Evolutionary conservation across 1,140 invertebrate species (phyloP).

Genomic region (Leptinotarsa texana): DNA sequence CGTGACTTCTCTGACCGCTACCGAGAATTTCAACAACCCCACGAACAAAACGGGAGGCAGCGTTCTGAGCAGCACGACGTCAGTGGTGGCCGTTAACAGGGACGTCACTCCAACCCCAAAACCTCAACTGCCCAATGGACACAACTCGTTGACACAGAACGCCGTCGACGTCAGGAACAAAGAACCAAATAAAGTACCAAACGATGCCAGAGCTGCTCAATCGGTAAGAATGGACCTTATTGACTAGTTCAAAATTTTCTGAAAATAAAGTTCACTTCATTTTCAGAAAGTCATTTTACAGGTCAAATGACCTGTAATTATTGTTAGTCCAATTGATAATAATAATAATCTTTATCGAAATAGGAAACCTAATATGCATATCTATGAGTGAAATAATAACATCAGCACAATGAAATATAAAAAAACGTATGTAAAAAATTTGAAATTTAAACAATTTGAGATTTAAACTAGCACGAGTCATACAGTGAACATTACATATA

Average conservation of each 20-base stretch:
- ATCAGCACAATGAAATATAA: too few species aligned
- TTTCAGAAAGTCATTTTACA: too few species aligned
- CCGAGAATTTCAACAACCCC: constrained; percentile 60
- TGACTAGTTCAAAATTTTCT: background rate
- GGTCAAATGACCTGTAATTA: background rate
- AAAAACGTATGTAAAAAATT: too few species aligned
- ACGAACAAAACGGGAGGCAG: constrained; percentile 42
- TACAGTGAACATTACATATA: too few species aligned
- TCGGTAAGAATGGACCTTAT: background rate
- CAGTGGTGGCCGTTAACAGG: constrained; percentile 44
- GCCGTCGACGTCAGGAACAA: constrained; percentile 2
- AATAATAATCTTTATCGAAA: too few species aligned
- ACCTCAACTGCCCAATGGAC: constrained; percentile 45
- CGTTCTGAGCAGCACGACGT: constrained; percentile 46
- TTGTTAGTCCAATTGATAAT: too few species aligned
- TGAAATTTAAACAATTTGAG: too few species aligned
- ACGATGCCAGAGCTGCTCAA: constrained; percentile 38
- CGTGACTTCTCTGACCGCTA: constrained; percentile 74
- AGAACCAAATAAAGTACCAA: constrained; percentile 40
- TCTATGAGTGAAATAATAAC: too few species aligned
- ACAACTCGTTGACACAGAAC: constrained; percentile 28
- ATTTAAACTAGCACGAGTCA: too few species aligned
- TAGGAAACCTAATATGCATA: too few species aligned
- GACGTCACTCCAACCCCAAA: constrained; percentile 36
- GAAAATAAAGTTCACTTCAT: too few species aligned